Percentiles rank a stretch among this genome's conserved stretches.
phyloP scores from a whole-genome alignment of 2,888 invertebrate species.

The Leptinotarsa peninsularis region DNA sequence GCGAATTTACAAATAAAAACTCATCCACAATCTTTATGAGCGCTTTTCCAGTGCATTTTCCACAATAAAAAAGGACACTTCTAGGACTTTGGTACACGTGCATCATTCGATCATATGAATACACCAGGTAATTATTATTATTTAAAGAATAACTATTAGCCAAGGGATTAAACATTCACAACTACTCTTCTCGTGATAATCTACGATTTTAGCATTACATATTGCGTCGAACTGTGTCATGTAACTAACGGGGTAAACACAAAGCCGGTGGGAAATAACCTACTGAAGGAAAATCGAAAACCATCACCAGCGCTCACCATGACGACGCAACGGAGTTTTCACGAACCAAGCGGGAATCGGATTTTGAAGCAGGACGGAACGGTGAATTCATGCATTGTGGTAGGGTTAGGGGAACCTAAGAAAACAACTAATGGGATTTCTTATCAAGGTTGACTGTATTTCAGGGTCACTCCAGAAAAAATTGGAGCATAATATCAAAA shows the following conservation, averaged over 20 bases:
- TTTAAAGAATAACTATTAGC: not conserved
- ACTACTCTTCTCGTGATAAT: not conserved
- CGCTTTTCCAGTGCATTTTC: constrained; percentile 45
- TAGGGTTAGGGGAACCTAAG: constrained; percentile 5
- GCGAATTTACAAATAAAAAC: constrained; percentile 13
- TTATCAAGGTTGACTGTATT: not conserved
- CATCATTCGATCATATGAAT: constrained; percentile 30
- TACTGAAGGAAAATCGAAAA: constrained; percentile 61
- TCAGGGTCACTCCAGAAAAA: not conserved
- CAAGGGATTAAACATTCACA: not conserved
- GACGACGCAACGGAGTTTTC: constrained; percentile 49
- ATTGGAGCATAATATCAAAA: not conserved
- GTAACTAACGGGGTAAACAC: constrained; percentile 53
- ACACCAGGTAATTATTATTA: constrained; percentile 4
- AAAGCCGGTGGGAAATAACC: constrained; percentile 49
- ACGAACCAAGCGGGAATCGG: constrained; percentile 43
- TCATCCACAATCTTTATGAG: constrained; percentile 46
- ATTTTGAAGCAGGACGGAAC: constrained; percentile 42
- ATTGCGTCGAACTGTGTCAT: constrained; percentile 46
- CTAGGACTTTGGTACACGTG: constrained; percentile 35
- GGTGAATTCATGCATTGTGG: constrained; percentile 23
- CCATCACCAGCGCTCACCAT: constrained; percentile 55
- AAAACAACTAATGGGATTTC: not conserved
- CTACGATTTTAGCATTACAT: not conserved
- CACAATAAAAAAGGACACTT: constrained; percentile 27